Evolutionary conservation across 2,888 invertebrate species (phyloP), one percentile per base, ranked within the genome.

Genomic region (Drosophila glabriapex): DNA sequence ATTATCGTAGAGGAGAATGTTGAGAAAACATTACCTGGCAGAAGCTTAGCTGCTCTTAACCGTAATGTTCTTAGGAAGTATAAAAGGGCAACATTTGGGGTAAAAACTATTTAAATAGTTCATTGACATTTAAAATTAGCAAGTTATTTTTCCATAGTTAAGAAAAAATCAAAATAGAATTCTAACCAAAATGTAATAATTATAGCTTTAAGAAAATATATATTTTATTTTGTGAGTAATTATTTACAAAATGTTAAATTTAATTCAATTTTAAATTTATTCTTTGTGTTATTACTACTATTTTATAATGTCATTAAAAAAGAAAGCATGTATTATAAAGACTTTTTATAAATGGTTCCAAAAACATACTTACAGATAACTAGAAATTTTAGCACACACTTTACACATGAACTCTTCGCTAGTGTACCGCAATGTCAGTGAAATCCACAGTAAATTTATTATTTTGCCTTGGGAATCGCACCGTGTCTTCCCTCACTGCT

Each of bases 381-480:
- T 14, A 4, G 7, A 4, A 10, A 28, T 6, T 1, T 25, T 14
- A 1, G 6, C 49, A 28, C 4, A 35, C 37, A 10, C 16, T 25
- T 35, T 28, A 9, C 16, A 28, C 14, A 35, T 37, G 29, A 66
- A 28, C 67, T 29, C 56, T n/a, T 61, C 49, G 50, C 50, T 12
- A 55, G 68, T 16, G 68, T 10, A 28, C 6, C 43, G 31, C 28
- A 76, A 41, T 60, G 68, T 43, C 39, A 25, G 31, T 43, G 50
- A 60, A 61, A 53, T 63, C 49, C 68, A 60, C 55, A 73, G 60
- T 60, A 68, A 73, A 66, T 81, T 69, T 72, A 81, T 79, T 69
- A 60, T 63, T 76, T 80, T 67, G 64, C 33, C 50, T 50, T 25
- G 37, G 35, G 31, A 55, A 50, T 64, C 65, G 46, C 37, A 29